phyloP scores from a whole-genome alignment of 2,888 invertebrate genomes.

The Pemphredon lugubris region DNA sequence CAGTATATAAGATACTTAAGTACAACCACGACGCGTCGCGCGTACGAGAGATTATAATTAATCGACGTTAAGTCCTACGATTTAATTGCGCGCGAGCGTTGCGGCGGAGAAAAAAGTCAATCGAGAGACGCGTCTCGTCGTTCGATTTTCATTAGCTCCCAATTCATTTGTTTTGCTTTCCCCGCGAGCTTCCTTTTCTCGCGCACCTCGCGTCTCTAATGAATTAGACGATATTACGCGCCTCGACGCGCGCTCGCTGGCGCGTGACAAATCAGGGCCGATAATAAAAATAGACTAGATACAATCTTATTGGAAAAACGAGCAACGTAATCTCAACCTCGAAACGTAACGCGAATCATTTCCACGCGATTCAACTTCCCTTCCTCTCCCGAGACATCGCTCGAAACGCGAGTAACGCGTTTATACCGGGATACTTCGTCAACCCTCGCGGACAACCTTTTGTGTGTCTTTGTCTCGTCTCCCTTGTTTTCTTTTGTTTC shows the following conservation, averaged over 20 bases:
- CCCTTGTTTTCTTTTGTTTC: too few relatives aligned
- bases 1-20: slow-evolving; percentile 25
- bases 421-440: slow-evolving; percentile 7
- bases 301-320: slow-evolving; percentile 48
- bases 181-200: not conserved
- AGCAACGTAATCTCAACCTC: slow-evolving; percentile 56
- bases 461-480: slow-evolving; percentile 13
- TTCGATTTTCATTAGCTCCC: too few relatives aligned
- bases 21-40: slow-evolving; percentile 19
- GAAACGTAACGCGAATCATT: slow-evolving; percentile 47
- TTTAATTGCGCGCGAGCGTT: slow-evolving; percentile 8
- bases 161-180: too few relatives aligned
- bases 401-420: slow-evolving; percentile 17
- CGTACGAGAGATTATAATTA: slow-evolving; percentile 14
- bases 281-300: slow-evolving; percentile 60
- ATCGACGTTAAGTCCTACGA: slow-evolving; percentile 11
- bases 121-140: slow-evolving; percentile 1
- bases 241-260: slow-evolving; percentile 3
- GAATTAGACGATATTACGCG: too few relatives aligned
- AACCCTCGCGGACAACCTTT: slow-evolving; percentile 23
- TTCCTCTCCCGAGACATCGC: not conserved
- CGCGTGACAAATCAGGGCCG: slow-evolving; percentile 37
- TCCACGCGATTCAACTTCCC: not conserved
- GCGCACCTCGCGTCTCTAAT: too few relatives aligned
- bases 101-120: too few relatives aligned